Percentiles rank a stretch among this genome's conserved stretches.
phyloP scores from a whole-genome alignment of 2,888 invertebrate species.

The Trichogramma evanescens region DNA sequence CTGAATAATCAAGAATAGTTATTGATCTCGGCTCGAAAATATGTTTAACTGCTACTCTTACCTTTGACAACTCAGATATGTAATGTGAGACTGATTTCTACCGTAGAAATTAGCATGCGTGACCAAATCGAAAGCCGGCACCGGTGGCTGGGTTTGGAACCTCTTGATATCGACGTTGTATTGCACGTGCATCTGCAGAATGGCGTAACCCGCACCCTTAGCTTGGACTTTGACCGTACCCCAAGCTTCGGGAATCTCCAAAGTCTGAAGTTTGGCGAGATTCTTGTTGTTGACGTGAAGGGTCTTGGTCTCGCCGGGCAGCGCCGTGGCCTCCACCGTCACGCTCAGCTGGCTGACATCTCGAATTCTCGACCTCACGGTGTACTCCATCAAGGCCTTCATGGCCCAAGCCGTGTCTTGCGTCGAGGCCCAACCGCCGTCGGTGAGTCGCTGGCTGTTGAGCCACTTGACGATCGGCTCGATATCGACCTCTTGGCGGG shows the following conservation, averaged over 20 bases:
- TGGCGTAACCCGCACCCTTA: slow-evolving; percentile 88
- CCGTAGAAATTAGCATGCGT: slow-evolving; percentile 74
- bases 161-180: slow-evolving; percentile 81
- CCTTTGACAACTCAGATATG: slow-evolving; percentile 81
- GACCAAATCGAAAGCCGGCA: slow-evolving; percentile 69
- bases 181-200: slow-evolving; percentile 86
- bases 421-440: slow-evolving; percentile 84
- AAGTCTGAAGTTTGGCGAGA: slow-evolving; percentile 67
- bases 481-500: slow-evolving; percentile 71
- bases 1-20: slow-evolving; percentile 45
- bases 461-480: slow-evolving; percentile 87
- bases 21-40: neutral
- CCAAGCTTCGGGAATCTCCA: slow-evolving; percentile 83
- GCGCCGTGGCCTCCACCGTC: slow-evolving; percentile 77
- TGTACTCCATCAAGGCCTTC: slow-evolving; percentile 84
- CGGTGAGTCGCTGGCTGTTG: slow-evolving; percentile 76
- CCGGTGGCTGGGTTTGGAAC: slow-evolving; percentile 80
- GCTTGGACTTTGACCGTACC: slow-evolving; percentile 90
- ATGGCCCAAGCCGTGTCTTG: slow-evolving; percentile 85
- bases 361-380: slow-evolving; percentile 73
- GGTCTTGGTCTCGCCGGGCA: slow-evolving; percentile 60
- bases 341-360: slow-evolving; percentile 75
- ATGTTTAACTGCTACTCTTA: slow-evolving; percentile 38
- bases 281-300: slow-evolving; percentile 69
- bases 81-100: slow-evolving; percentile 88